Evolutionary conservation across 2,888 invertebrate species (phyloP).

Genomic region (Amphiduros pacificus): DNA sequence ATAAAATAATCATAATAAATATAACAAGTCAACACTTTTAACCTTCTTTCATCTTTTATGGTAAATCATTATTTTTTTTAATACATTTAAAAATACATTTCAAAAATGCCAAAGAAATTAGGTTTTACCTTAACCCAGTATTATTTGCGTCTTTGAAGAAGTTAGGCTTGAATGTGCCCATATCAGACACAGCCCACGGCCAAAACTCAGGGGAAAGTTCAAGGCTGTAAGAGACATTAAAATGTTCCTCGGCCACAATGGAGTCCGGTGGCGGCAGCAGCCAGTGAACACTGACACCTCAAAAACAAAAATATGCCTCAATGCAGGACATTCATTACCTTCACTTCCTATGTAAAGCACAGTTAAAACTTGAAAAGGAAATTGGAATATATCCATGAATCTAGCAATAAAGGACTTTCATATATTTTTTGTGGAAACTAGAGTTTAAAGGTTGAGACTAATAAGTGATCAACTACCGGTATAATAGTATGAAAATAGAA

Average conservation of each 20-base stretch:
- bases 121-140: constrained; percentile 28
- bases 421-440: too few species aligned
- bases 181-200: constrained; percentile 20
- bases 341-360: too few species aligned
- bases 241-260: constrained; percentile 35
- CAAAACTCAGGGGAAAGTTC: constrained; percentile 25
- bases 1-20: background rate
- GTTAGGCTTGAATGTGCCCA: constrained; percentile 18
- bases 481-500: too few species aligned
- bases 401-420: too few species aligned
- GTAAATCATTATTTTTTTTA: background rate
- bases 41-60: constrained; percentile 24
- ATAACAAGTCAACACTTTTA: background rate
- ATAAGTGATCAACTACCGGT: too few species aligned
- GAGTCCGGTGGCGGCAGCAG: constrained; percentile 33
- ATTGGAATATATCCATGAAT: too few species aligned
- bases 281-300: constrained; percentile 43
- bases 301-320: too few species aligned
- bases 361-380: too few species aligned
- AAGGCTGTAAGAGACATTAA: constrained; percentile 38
- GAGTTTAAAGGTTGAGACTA: too few species aligned
- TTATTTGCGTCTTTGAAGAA: constrained; percentile 6
- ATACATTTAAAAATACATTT: background rate
- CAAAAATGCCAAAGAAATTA: background rate
- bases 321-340: too few species aligned